phyloP scores from a whole-genome alignment of 2,113 vertebrate genomes.

The Chaenogobius annularis region DNA sequence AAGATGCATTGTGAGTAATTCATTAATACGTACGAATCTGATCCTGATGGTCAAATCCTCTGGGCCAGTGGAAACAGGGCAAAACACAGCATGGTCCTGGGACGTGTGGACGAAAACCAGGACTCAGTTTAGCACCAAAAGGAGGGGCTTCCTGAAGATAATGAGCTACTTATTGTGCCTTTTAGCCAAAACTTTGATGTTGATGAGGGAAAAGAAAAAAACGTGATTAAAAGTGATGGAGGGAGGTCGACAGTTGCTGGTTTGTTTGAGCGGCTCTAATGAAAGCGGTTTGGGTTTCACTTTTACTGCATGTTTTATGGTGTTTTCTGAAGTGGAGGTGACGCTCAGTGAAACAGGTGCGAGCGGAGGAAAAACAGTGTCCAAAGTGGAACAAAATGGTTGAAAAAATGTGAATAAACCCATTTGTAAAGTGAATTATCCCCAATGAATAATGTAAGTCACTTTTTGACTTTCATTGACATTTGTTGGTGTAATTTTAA shows the following conservation, averaged over 20 bases:
- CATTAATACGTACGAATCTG: no score
- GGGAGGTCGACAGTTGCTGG: background rate
- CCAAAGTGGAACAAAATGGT: no score
- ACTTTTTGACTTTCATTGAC: background rate
- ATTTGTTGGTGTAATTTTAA: no score
- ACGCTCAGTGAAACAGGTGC: background rate
- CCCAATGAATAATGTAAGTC: no score
- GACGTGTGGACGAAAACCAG: constrained; percentile 52
- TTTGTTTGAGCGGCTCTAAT: background rate
- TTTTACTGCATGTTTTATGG: background rate
- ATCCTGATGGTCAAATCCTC: no score
- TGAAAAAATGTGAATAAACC: background rate
- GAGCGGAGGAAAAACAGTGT: no score
- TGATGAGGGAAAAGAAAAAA: constrained; percentile 16
- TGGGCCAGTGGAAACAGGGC: no score
- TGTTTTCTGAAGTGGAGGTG: background rate
- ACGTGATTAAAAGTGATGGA: background rate
- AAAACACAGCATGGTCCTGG: constrained; percentile 22
- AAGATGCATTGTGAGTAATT: no score
- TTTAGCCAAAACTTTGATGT: constrained; percentile 31
- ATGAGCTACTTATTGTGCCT: constrained; percentile 9
- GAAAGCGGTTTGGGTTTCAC: background rate
- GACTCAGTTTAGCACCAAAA: constrained; percentile 16
- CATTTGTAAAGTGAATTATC: background rate
- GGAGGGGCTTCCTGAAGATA: constrained; percentile 10